Percentiles rank a stretch among this genome's conserved stretches.
Evolutionary conservation across 2,113 vertebrate genomes (phyloP).

Genomic region (Chloropsis cyanopogon): DNA sequence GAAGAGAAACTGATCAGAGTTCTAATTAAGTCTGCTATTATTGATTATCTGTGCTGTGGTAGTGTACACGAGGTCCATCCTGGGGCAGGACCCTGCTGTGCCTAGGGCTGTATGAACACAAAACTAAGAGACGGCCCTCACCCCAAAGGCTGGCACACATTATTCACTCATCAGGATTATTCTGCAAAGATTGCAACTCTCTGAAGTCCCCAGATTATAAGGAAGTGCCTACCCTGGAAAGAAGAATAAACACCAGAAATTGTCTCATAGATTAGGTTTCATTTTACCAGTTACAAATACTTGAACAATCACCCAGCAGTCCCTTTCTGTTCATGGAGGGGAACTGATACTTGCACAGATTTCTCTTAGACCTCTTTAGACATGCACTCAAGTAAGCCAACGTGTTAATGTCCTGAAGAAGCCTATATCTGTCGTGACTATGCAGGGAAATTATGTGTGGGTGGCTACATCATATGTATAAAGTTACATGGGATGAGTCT

Average conservation of each 20-base stretch:
- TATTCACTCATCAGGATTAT: not conserved
- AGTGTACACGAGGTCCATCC: not conserved
- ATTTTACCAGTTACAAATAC: not conserved
- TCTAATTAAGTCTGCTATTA: slow-evolving; percentile 50
- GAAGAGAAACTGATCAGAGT: slow-evolving; percentile 23
- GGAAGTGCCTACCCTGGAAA: not conserved
- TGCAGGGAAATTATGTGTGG: not conserved
- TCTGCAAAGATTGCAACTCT: not conserved
- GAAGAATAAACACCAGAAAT: not conserved
- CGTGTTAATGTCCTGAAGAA: not conserved
- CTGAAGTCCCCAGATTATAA: not conserved
- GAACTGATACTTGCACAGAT: not conserved
- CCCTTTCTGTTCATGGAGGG: not conserved
- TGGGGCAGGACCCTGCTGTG: slow-evolving; percentile 15
- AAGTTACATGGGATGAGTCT: not conserved
- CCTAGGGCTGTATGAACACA: not conserved
- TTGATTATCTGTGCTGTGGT: slow-evolving; percentile 28
- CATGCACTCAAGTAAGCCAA: not conserved
- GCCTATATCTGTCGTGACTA: not conserved
- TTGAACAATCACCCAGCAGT: not conserved
- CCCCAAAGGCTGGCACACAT: not conserved
- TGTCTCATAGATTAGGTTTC: not conserved
- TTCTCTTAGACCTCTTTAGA: not conserved
- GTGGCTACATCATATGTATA: not conserved
- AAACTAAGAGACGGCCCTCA: not conserved